Evolutionary conservation across 2,888 invertebrate species (phyloP), one percentile per base, ranked within the genome.

Genomic region (Melikaiella ostensackeni): DNA sequence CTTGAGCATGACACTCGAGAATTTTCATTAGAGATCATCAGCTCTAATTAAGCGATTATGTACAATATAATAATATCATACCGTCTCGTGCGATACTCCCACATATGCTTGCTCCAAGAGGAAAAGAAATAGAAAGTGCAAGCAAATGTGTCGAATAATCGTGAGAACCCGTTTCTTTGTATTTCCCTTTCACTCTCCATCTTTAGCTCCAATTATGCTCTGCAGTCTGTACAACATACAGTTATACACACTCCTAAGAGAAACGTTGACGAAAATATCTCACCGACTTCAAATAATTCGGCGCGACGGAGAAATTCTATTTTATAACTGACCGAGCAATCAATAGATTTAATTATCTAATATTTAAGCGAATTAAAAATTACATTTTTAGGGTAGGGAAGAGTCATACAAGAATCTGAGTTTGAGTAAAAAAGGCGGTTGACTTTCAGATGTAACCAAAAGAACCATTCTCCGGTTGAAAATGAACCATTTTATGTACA

Each of bases 41-140:
- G 19, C n/a, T 5, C n/a, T 30, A 50, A 70, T 70, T 70, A 50
- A 9, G 11, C 50, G 70, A 70, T 70, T 70, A 70, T 30, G 46
- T 11, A 50, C 50, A 70, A 30, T 50, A 46, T 70, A 50, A 70
- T 70, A 70, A 70, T 50, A n/a, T 70, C 70, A 50, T 24, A 70
- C 42, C n/a, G 11, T n/a, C 24, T 57, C 13, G 5, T 63, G n/a
- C n/a, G n/a, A 30, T 33, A 16, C 50, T 42, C 66, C 24, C 27
- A 8, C 21, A 50, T 50, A 50, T 24, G 11, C 19, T 30, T 30
- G 46, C 27, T 21, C 30, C 24, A 50, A 6, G 50, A 42, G 70
- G 30, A 50, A 50, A 70, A 70, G 70, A 50, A 70, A 70, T 50
- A 70, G 70, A 70, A 70, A 70, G 70, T 70, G 30, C 42, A 30